A percentile compares a stretch with the other conserved stretches of the same genome.
Conservation (phyloP, 2,113 vertebrate genomes). For the Verasper variegatus region DNA sequence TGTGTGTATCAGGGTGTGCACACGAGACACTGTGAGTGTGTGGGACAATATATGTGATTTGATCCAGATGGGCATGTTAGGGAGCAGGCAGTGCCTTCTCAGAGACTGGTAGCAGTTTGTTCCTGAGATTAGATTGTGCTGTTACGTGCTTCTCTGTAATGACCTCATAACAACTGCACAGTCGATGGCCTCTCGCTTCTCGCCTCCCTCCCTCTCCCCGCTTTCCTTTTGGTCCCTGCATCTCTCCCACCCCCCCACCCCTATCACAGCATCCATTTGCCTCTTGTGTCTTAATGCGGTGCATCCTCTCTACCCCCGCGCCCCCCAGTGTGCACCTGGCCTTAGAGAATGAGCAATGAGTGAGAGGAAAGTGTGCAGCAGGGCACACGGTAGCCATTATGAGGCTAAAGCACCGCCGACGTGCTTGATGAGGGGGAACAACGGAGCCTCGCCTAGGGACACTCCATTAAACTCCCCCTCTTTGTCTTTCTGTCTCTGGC, state of each 20-base stretch:
- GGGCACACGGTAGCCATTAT: constrained; percentile 75
- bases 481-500: constrained; percentile 76
- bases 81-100: constrained; percentile 25
- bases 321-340: constrained; percentile 55
- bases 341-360: constrained; percentile 77
- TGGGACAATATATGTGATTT: constrained; percentile 23
- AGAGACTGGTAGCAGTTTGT: constrained; percentile 36
- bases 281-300: constrained; percentile 53
- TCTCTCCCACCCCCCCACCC: constrained; percentile 15
- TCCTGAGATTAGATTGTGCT: constrained; percentile 56
- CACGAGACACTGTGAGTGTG: constrained; percentile 16
- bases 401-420: constrained; percentile 75
- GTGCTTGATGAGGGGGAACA: constrained; percentile 81
- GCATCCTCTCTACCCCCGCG: constrained; percentile 52
- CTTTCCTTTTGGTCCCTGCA: background rate
- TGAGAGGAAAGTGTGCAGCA: constrained; percentile 62
- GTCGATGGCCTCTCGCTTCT: background rate
- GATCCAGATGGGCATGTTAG: constrained; percentile 47
- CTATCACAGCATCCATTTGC: constrained; percentile 21
- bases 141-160: constrained; percentile 50
- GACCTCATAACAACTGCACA: constrained; percentile 36
- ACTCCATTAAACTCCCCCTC: constrained; percentile 76
- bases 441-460: constrained; percentile 73
- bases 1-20: background rate
- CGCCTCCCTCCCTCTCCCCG: background rate